Conservation (phyloP, 2,797 vertebrate species). For the Spea hammondii region DNA sequence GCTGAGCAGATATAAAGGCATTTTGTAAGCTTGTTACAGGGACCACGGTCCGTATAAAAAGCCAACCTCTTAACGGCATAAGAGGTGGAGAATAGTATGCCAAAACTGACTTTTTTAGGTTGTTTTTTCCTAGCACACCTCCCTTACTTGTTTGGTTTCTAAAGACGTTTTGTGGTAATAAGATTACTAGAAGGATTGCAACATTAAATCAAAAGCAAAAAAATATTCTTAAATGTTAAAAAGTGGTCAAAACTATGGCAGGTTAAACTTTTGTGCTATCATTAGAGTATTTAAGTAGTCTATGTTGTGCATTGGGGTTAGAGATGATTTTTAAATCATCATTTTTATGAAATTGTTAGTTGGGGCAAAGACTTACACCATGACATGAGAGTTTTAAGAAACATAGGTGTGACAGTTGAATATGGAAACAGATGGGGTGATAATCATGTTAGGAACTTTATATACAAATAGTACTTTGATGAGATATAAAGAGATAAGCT, state of each 20-base stretch:
- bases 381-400: not conserved
- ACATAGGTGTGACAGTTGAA: not conserved
- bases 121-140: conserved; percentile 29
- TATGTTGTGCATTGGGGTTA: too few species aligned
- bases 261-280: too few species aligned
- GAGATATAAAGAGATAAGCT: too few species aligned
- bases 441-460: too few species aligned
- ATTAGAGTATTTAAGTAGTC: too few species aligned
- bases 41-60: conserved; percentile 23
- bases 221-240: too few species aligned
- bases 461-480: too few species aligned
- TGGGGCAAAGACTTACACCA: too few species aligned
- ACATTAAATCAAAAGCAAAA: not conserved
- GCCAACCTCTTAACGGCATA: not conserved
- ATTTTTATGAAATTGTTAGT: too few species aligned
- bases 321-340: too few species aligned
- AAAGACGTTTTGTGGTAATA: not conserved
- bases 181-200: not conserved
- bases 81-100: conserved; percentile 11
- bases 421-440: conserved; percentile 1
- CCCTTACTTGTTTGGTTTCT: not conserved
- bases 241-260: too few species aligned
- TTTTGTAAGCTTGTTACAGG: conserved; percentile 43
- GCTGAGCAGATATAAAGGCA: conserved; percentile 45
- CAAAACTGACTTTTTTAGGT: conserved; percentile 15